These are phyloP conservation scores for Aphidius colemani DNA, from an alignment of 2,888 invertebrate genomes.

Conservation along the genomic window DNA sequence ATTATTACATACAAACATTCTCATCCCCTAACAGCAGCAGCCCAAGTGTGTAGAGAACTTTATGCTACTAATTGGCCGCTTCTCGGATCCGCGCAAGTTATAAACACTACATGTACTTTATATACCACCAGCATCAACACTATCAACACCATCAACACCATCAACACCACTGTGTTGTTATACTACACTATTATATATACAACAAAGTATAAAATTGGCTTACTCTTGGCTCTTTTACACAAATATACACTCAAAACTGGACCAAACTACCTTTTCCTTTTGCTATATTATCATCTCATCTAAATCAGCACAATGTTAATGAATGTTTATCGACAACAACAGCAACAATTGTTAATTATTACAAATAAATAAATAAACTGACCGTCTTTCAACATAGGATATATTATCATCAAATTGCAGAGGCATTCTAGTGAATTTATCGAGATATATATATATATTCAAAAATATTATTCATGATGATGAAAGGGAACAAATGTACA, in stretches of 20 bases:
- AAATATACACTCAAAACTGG: neutral
- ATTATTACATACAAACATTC: constrained; percentile 60
- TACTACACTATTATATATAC: no score
- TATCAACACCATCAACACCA: constrained; percentile 19
- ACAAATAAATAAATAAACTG: no score
- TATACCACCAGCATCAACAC: no score
- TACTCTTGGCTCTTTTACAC: no score
- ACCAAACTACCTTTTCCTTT: neutral
- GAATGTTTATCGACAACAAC: no score
- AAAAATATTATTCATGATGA: neutral
- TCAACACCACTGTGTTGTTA: constrained; percentile 1
- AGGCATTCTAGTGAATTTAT: neutral
- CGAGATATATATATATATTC: constrained; percentile 13
- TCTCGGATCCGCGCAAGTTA: constrained; percentile 55
- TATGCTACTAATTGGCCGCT: constrained; percentile 60
- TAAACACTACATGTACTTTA: constrained; percentile 49
- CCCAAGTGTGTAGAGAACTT: constrained; percentile 54
- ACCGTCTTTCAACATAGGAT: no score
- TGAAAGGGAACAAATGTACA: constrained; percentile 42
- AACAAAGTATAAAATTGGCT: no score
- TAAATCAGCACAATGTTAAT: no score
- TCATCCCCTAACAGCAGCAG: constrained; percentile 25
- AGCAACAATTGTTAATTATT: no score
- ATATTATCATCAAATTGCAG: no score
- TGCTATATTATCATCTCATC: no score